Evolutionary conservation across 92 coral and sea anemone species (phyloP).

Genomic region (Palythoa caribaeorum): DNA sequence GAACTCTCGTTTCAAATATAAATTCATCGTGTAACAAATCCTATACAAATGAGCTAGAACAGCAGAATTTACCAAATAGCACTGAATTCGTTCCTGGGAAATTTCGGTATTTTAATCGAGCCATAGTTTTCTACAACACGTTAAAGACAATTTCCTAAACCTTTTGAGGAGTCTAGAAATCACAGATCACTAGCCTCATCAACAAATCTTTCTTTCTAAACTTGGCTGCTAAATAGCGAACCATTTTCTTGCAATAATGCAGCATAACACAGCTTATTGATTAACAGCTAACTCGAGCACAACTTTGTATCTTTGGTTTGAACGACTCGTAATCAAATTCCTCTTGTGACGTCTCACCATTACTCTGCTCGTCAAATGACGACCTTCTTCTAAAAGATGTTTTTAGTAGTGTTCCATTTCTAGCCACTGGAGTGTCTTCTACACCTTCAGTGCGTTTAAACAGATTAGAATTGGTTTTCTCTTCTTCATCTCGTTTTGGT

Average conservation of each 20-base stretch:
- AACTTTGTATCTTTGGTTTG: conserved; percentile 81
- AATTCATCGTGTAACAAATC: too few relatives aligned
- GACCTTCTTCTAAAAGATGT: conserved; percentile 28
- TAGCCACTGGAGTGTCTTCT: conserved; percentile 4
- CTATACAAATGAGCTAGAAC: too few relatives aligned
- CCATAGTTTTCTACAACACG: neutral
- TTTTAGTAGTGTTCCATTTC: conserved; percentile 6
- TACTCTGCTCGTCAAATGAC: conserved; percentile 6
- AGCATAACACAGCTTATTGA: neutral
- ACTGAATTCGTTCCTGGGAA: neutral
- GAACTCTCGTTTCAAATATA: too few relatives aligned
- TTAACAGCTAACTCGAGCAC: conserved; percentile 85
- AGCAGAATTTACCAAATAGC: too few relatives aligned
- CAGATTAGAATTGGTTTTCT: neutral
- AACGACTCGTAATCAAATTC: conserved; percentile 73
- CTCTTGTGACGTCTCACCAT: conserved; percentile 8
- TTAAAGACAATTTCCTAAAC: neutral
- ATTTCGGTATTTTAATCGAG: neutral
- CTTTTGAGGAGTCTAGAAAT: neutral
- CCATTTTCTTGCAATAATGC: neutral
- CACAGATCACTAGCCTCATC: neutral
- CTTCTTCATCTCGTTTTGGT: neutral
- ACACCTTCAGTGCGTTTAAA: conserved; percentile 53
- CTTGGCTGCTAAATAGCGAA: neutral
- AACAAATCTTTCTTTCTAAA: neutral